phyloP scores from a whole-genome alignment of 1,140 invertebrate species.

The Trichonephila clavipes region DNA sequence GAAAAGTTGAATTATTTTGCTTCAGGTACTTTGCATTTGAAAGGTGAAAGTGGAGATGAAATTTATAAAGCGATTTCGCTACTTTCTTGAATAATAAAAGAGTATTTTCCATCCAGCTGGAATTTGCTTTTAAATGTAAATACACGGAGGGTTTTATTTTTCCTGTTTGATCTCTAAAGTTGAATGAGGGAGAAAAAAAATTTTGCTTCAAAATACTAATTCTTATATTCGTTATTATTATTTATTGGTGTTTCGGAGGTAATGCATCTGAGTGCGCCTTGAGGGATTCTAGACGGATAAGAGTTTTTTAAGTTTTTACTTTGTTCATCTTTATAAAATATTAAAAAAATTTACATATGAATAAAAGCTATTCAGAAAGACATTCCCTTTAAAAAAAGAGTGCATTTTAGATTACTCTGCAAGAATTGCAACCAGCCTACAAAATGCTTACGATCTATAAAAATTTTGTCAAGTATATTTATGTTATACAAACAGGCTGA shows the following conservation, averaged over 20 bases:
- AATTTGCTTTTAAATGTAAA: constrained; percentile 40
- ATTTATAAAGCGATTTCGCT: constrained; percentile 45
- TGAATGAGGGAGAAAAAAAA: neutral
- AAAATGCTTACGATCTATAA: too few species aligned
- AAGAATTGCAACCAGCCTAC: too few species aligned
- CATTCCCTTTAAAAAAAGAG: too few species aligned
- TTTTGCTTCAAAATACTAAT: constrained; percentile 10
- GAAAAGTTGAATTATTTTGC: constrained; percentile 42
- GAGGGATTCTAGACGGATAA: neutral
- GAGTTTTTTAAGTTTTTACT: neutral
- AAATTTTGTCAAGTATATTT: too few species aligned
- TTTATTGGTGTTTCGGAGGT: neutral
- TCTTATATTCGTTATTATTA: constrained; percentile 4
- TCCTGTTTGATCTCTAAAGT: constrained; percentile 38
- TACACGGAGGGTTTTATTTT: neutral
- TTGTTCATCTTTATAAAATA: neutral
- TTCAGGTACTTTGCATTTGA: constrained; percentile 45
- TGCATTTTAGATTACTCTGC: too few species aligned
- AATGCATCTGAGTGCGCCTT: neutral
- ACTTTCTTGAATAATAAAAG: constrained; percentile 44
- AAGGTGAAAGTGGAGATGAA: constrained; percentile 46
- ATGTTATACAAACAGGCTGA: too few species aligned
- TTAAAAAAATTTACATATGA: constrained; percentile 8
- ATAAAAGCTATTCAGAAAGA: neutral
- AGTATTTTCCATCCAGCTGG: neutral